Percentiles rank a stretch among this genome's conserved stretches.
These are phyloP conservation scores for Rhopalosiphum padi DNA, from an alignment of 1,140 invertebrate species.

Conservation along the genomic window DNA sequence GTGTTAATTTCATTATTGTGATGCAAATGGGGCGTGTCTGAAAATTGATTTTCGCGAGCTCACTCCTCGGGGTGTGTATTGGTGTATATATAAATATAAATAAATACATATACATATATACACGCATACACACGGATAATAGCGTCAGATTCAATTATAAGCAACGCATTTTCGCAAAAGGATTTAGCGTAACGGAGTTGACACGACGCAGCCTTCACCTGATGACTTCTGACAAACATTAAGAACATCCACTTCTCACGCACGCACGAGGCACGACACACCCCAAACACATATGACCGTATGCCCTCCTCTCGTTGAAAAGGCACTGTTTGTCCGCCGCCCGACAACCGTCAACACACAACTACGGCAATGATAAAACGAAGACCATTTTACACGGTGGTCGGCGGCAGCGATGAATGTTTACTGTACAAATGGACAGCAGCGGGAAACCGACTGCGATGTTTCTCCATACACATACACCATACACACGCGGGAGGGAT, in stretches of 20 bases:
- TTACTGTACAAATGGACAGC: slow-evolving; percentile 35
- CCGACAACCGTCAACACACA: neutral
- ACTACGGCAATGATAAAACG: neutral
- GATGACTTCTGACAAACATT: slow-evolving; percentile 33
- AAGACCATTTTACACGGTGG: neutral
- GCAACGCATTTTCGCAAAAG: neutral
- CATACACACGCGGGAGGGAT: neutral
- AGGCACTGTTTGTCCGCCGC: neutral
- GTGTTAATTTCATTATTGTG: slow-evolving; percentile 39
- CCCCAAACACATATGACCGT: neutral
- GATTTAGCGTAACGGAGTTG: slow-evolving; percentile 2
- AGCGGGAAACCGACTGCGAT: neutral
- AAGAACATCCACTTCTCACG: neutral
- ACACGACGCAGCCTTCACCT: neutral
- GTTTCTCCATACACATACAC: neutral
- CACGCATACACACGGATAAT: neutral
- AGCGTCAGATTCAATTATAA: slow-evolving; percentile 1
- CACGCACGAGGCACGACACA: neutral
- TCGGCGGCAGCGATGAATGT: neutral
- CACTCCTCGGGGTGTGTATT: neutral
- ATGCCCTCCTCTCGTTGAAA: neutral
- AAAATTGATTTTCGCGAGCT: neutral
- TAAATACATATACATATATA: no score
- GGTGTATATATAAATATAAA: neutral
- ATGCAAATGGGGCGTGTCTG: neutral